Evolutionary conservation across 2,888 invertebrate species (phyloP).

Genomic region (Platycheirus albimanus): DNA sequence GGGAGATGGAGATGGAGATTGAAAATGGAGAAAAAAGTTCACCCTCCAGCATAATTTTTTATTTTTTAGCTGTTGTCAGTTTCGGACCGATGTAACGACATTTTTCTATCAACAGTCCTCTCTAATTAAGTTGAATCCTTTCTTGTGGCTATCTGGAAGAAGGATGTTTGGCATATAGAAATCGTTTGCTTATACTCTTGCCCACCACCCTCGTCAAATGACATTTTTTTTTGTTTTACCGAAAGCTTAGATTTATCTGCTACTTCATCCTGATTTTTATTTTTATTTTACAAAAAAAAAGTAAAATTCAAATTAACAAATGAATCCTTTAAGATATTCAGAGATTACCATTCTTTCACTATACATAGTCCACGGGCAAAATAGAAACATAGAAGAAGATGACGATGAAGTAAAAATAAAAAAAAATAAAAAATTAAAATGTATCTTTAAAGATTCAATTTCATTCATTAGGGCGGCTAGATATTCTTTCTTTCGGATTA

Average conservation of each 20-base stretch:
- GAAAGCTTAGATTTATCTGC: slow-evolving; percentile 63
- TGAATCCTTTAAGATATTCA: slow-evolving; percentile 71
- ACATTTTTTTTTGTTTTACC: slow-evolving; percentile 40
- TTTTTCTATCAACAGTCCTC: slow-evolving; percentile 72
- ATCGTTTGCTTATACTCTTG: slow-evolving; percentile 13
- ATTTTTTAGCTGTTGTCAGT: slow-evolving; percentile 52
- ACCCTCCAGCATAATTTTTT: slow-evolving; percentile 57
- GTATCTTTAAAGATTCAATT: slow-evolving; percentile 73
- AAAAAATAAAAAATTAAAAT: slow-evolving; percentile 53
- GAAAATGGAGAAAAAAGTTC: neutral
- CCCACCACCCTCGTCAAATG: slow-evolving; percentile 59
- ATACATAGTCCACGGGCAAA: slow-evolving; percentile 22
- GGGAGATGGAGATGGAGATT: no score
- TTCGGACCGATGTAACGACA: slow-evolving; percentile 70
- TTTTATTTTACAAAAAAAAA: slow-evolving; percentile 37
- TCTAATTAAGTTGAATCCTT: slow-evolving; percentile 74
- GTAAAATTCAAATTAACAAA: slow-evolving; percentile 66
- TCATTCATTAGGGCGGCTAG: slow-evolving; percentile 68
- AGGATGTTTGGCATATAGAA: slow-evolving; percentile 19
- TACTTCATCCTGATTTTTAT: slow-evolving; percentile 50
- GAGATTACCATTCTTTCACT: slow-evolving; percentile 63
- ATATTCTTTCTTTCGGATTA: slow-evolving; percentile 68
- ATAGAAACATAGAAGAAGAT: slow-evolving; percentile 17
- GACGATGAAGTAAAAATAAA: neutral
- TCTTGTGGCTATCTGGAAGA: slow-evolving; percentile 70